phyloP scores from a whole-genome alignment of 2,113 vertebrate genomes.

The Xenus cinereus region DNA sequence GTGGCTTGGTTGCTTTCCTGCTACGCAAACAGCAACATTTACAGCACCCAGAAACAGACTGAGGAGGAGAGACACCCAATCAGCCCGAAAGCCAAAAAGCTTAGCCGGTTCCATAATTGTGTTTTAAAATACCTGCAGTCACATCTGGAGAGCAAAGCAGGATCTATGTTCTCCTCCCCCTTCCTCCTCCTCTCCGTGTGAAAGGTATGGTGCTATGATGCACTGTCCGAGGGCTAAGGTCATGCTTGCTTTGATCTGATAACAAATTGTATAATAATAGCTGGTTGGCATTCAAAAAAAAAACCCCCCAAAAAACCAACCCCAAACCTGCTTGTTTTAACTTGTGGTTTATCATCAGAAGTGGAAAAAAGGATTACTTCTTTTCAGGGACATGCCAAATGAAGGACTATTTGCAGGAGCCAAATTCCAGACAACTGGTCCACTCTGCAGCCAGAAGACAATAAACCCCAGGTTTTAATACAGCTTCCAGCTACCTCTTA shows the following conservation, averaged over 20 bases:
- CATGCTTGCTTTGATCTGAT: conserved; percentile 49
- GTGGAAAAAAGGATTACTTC: conserved; percentile 6
- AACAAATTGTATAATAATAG: conserved; percentile 18
- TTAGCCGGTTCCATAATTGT: background rate
- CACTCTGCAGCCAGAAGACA: background rate
- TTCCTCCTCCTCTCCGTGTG: background rate
- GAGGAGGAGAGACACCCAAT: background rate
- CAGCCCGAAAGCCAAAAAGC: background rate
- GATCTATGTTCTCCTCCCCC: background rate
- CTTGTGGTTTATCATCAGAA: background rate
- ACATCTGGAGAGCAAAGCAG: conserved; percentile 19
- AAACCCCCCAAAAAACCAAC: background rate
- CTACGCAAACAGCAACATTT: background rate
- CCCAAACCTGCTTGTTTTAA: background rate
- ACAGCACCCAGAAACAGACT: background rate
- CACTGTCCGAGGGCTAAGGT: background rate
- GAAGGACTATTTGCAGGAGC: background rate
- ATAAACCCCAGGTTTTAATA: background rate
- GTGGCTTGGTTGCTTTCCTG: background rate
- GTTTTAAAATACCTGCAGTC: conserved; percentile 2
- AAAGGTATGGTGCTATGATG: background rate
- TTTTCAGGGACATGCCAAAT: background rate
- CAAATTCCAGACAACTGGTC: background rate
- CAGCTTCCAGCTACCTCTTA: background rate
- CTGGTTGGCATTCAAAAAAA: background rate